These are phyloP conservation scores for Malurus leucopterus DNA, from an alignment of 2,797 vertebrate species.

Conservation along the genomic window DNA sequence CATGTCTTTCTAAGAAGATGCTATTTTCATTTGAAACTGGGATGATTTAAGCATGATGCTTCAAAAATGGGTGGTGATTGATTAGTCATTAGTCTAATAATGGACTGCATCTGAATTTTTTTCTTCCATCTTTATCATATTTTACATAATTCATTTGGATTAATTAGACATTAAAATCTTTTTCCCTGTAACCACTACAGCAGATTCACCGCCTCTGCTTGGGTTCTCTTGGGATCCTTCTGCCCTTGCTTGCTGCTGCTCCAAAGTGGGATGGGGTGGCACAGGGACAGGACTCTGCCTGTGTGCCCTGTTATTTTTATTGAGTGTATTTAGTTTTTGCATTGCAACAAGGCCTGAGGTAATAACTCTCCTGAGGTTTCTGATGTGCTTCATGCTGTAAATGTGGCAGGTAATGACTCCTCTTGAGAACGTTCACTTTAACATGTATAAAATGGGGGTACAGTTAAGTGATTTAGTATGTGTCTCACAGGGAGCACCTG, in stretches of 20 bases:
- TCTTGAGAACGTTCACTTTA: neutral
- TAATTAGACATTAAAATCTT: constrained; percentile 21
- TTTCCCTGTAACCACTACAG: neutral
- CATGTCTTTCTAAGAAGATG: neutral
- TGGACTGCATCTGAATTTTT: constrained; percentile 37
- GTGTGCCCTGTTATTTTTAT: neutral
- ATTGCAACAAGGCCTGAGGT: neutral
- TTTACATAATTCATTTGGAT: constrained; percentile 36
- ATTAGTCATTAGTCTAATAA: constrained; percentile 52
- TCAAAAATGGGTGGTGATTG: constrained; percentile 43
- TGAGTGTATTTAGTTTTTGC: neutral
- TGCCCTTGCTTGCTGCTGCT: neutral
- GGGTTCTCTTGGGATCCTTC: neutral
- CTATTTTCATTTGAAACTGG: constrained; percentile 14
- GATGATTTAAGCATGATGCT: neutral
- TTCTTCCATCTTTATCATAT: neutral
- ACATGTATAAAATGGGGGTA: neutral
- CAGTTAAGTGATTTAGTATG: neutral
- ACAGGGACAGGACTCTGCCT: neutral
- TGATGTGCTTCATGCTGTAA: neutral
- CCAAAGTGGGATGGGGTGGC: neutral
- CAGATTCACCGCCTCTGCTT: neutral
- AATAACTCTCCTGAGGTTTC: neutral
- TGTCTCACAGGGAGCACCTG: neutral
- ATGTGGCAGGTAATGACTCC: neutral